Conservation (phyloP, 2,113 vertebrate genomes). For the Monopterus albus region DNA sequence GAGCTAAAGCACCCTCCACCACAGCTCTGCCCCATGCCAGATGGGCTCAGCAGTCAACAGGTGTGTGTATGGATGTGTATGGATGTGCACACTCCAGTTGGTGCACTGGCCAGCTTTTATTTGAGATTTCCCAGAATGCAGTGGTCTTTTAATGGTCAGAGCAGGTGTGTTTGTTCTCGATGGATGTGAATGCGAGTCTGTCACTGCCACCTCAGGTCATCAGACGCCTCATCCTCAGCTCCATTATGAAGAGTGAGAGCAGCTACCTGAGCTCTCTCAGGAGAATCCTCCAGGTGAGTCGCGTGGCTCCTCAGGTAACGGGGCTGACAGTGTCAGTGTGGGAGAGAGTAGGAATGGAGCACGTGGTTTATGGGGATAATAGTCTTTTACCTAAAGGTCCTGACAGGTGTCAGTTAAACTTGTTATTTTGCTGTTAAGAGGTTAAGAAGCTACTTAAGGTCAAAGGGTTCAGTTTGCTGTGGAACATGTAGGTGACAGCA, state of each 20-base stretch:
- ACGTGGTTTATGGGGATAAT: background rate
- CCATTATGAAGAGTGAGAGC: constrained; percentile 62
- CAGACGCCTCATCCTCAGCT: constrained; percentile 63
- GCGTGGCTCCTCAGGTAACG: background rate
- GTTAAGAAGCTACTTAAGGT: too few relatives aligned
- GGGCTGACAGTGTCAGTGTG: background rate
- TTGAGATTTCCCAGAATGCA: background rate
- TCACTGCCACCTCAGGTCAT: constrained; percentile 32
- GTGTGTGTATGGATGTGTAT: constrained; percentile 37
- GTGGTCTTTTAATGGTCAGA: too few relatives aligned
- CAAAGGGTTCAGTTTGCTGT: background rate
- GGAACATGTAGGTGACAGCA: too few relatives aligned
- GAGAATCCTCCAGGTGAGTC: constrained; percentile 57
- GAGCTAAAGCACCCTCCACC: constrained; percentile 58
- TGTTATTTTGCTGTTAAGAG: background rate
- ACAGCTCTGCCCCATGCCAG: constrained; percentile 52
- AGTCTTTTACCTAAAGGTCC: background rate
- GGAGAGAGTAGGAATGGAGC: background rate
- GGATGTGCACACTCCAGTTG: too few relatives aligned
- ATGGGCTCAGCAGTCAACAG: constrained; percentile 64
- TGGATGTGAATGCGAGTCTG: background rate
- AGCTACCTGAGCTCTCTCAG: constrained; percentile 62
- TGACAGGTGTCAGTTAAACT: background rate
- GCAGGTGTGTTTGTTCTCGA: background rate
- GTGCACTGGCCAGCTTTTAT: too few relatives aligned